Base-by-base conservation (phyloP, 1,140 invertebrate species). In the Cecropterus lyciades region DNA sequence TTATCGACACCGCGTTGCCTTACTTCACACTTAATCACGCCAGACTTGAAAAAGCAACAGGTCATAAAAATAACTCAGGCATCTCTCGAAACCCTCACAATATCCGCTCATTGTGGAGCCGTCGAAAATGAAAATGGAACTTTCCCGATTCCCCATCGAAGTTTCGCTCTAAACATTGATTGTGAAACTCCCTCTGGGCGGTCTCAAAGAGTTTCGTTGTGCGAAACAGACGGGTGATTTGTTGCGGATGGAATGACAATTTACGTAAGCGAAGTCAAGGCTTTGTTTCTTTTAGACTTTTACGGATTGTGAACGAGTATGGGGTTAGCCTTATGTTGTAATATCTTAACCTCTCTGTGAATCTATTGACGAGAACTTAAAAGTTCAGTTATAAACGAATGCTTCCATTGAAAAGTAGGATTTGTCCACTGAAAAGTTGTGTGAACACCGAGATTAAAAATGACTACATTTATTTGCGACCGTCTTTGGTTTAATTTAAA, bases 121-220 rank as follows among this genome's bases (percentile, higher is more conserved):
- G 13, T 59, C 27, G 42, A 16, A 59, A 59, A 59, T 59, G 56
- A 59, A 59, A 59, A 59, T 30, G 43, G 46, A 57, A 64, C 60
- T 63, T 69, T 33, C 33, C 42, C 57, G 52, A 63, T 63, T 63
- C 60, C 45, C 60, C n/a, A 55, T 53, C 56, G 24, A 45, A 66
- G 55, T 70, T 66, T 66, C 43, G 52, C 62, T 66, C 60, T 62
- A 70, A 70, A 70, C 65, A 70, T 62, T 56, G 63, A 66, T 60
- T 57, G 56, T 62, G 56, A 56, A 65, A 62, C 56, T 48, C 49
- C 42, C 53, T 45, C 55, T 57, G 55, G 55, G 55, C 13, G 62
- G 37, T 59, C 17, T 15, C 62, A n/a, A 51, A 53, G 63, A 67
- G 65, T 59, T 59, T 16, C 15, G 27, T 56, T 56, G 48, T 42